phyloP scores from a whole-genome alignment of 2,888 invertebrate species.

The Mesochorus sp. region DNA sequence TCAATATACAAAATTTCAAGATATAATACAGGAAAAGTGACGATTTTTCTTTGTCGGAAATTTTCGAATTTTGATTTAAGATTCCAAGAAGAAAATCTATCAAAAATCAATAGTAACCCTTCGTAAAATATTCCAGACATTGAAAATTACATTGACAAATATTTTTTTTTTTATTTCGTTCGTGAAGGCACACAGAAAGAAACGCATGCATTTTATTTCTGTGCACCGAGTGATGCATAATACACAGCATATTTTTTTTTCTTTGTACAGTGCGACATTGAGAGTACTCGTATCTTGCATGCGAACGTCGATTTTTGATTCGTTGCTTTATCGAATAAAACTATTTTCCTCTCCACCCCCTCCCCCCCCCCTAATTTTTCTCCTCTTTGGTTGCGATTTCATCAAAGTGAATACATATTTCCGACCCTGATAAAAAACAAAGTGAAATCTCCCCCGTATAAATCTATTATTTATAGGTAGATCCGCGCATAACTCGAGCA shows the following conservation, averaged over 20 bases:
- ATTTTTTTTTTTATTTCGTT: neutral
- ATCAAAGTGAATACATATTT: neutral
- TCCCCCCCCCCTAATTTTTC: neutral
- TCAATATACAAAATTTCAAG: too few species aligned
- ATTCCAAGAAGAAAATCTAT: too few species aligned
- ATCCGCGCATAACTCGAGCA: neutral
- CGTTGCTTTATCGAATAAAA: too few species aligned
- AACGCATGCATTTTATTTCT: conserved; percentile 47
- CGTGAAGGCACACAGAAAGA: conserved; percentile 5
- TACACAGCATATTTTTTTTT: conserved; percentile 29
- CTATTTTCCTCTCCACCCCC: too few species aligned
- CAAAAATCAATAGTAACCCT: neutral
- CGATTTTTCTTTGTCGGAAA: too few species aligned
- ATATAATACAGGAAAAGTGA: too few species aligned
- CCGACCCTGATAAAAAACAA: neutral
- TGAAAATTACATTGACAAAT: neutral
- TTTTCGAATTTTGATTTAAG: too few species aligned
- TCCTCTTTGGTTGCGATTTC: neutral
- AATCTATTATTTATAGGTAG: neutral
- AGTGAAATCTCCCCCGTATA: neutral
- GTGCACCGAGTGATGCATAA: conserved; percentile 36
- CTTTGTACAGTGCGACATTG: conserved; percentile 35
- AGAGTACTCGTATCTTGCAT: conserved; percentile 4
- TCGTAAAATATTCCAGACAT: neutral
- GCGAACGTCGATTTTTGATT: conserved; percentile 3